Evolutionary conservation across 1,140 invertebrate species (phyloP).

Genomic region (Penaeus japonicus): DNA sequence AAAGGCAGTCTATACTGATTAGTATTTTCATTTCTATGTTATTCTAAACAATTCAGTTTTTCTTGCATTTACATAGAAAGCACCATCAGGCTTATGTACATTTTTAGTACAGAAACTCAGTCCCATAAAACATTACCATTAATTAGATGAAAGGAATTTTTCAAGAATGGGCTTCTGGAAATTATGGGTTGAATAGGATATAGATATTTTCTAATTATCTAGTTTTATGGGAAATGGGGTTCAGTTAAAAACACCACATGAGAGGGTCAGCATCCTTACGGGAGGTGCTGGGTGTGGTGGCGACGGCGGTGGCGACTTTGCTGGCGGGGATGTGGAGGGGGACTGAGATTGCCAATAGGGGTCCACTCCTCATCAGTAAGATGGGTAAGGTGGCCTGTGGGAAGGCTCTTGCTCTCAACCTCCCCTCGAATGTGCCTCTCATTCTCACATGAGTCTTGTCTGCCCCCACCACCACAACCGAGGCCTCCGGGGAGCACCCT

Average conservation of each 20-base stretch:
- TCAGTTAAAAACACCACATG: slow-evolving; percentile 8
- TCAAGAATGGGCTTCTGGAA: too few relatives aligned
- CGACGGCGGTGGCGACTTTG: slow-evolving; percentile 45
- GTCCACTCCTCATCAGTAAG: slow-evolving; percentile 37
- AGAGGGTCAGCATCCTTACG: slow-evolving; percentile 16
- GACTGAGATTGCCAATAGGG: neutral
- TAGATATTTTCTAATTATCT: neutral
- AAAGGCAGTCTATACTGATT: too few relatives aligned
- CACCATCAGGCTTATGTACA: too few relatives aligned
- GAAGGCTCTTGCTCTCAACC: slow-evolving; percentile 46
- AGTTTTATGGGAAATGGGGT: neutral
- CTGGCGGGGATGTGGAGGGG: slow-evolving; percentile 6
- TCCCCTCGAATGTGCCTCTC: slow-evolving; percentile 9
- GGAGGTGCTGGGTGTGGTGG: slow-evolving; percentile 42
- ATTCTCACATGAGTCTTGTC: neutral
- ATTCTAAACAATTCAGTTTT: too few relatives aligned
- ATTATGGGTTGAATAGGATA: too few relatives aligned
- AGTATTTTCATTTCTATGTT: too few relatives aligned
- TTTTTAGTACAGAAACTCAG: too few relatives aligned
- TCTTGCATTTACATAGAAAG: too few relatives aligned
- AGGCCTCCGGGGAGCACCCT: slow-evolving; percentile 10
- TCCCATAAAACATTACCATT: too few relatives aligned
- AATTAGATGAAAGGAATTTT: too few relatives aligned
- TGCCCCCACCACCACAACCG: slow-evolving; percentile 6
- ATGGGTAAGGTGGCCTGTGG: slow-evolving; percentile 38